Conservation (phyloP, 2,113 vertebrate genomes). For the Petroica traversi region DNA sequence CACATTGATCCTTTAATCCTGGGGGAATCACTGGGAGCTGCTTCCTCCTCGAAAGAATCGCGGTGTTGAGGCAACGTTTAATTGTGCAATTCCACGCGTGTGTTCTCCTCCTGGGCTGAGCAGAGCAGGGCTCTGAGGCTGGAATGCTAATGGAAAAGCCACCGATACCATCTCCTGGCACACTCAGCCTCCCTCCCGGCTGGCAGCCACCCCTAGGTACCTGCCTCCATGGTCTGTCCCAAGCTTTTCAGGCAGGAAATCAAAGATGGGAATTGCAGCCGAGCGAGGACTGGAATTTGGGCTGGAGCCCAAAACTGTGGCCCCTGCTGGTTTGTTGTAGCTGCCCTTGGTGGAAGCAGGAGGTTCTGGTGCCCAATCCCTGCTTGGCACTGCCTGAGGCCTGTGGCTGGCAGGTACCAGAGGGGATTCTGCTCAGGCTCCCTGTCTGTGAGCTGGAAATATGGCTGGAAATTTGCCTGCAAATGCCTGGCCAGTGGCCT, state of each 20-base stretch:
- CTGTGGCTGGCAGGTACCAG: background rate
- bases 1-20: conserved; percentile 47
- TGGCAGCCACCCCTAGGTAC: background rate
- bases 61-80: background rate
- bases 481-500: background rate
- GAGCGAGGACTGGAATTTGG: background rate
- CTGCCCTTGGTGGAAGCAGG: background rate
- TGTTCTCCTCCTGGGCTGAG: background rate
- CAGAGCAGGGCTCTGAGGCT: background rate
- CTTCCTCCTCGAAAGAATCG: background rate
- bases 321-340: background rate
- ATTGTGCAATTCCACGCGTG: background rate
- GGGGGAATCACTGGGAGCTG: background rate
- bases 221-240: background rate
- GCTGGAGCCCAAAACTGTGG: background rate
- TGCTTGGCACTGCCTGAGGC: background rate
- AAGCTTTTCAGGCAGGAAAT: background rate
- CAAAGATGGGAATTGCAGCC: background rate
- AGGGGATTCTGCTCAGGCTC: background rate
- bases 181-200: background rate
- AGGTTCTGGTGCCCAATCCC: rapidly evolving
- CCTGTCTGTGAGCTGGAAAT: background rate
- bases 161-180: background rate
- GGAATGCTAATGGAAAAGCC: background rate
- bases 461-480: background rate